Evolutionary conservation across 2,797 vertebrate genomes (phyloP).

Genomic region (Eidolon dupreanum): DNA sequence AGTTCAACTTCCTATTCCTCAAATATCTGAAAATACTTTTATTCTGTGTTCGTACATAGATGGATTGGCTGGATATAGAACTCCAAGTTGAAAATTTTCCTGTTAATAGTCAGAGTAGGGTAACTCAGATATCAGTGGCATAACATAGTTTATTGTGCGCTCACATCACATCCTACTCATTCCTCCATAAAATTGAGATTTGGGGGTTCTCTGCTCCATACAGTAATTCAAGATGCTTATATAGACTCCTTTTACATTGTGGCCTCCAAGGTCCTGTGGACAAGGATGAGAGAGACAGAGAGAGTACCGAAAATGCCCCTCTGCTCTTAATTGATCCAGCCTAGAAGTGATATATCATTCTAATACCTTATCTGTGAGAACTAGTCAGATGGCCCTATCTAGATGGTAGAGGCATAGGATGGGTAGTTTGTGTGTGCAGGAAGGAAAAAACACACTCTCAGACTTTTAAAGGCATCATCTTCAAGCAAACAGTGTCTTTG

Average conservation of each 20-base stretch:
- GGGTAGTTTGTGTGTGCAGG: neutral
- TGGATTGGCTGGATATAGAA: neutral
- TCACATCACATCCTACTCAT: neutral
- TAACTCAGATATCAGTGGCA: neutral
- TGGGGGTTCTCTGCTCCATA: neutral
- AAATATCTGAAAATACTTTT: neutral
- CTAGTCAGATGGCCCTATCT: neutral
- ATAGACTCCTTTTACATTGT: neutral
- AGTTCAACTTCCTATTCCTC: neutral
- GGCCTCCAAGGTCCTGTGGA: neutral
- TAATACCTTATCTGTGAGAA: neutral
- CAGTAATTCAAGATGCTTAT: neutral
- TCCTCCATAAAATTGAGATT: neutral
- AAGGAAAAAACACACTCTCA: neutral
- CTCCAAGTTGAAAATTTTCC: neutral
- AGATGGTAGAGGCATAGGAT: neutral
- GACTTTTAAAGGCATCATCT: neutral
- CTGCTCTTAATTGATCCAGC: neutral
- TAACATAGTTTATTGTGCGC: neutral
- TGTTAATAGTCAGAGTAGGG: neutral
- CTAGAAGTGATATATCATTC: neutral
- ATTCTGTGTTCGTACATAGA: neutral
- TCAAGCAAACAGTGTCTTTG: neutral
- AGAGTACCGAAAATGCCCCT: neutral
- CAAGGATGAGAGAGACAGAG: neutral